These are phyloP conservation scores for Galerucella calmariensis DNA, from an alignment of 2,888 invertebrate genomes.

Conservation along the genomic window DNA sequence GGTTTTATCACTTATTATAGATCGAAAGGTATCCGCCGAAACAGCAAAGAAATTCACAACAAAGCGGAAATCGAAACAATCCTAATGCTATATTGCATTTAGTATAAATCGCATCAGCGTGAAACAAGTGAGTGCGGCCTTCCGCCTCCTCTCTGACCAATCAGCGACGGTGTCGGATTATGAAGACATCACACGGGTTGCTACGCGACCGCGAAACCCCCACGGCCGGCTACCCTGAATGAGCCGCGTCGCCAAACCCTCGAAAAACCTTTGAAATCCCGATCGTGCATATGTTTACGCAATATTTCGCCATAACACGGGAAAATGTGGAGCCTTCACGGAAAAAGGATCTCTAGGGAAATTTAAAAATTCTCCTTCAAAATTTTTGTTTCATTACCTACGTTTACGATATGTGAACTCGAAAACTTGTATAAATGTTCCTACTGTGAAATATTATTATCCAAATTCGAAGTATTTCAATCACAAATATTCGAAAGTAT, in stretches of 20 bases:
- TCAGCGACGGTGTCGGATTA: conserved; percentile 62
- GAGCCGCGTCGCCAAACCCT: conserved; percentile 49
- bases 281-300: conserved; percentile 47
- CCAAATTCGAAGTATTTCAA: too few relatives aligned
- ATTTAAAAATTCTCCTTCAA: conserved; percentile 28
- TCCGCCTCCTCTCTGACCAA: conserved; percentile 61
- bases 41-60: conserved; percentile 19
- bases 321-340: conserved; percentile 26
- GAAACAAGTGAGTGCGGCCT: conserved; percentile 59
- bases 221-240: conserved; percentile 47
- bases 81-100: conserved; percentile 52
- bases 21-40: conserved; percentile 5
- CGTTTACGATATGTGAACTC: background rate
- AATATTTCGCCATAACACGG: conserved; percentile 37
- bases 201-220: conserved; percentile 64
- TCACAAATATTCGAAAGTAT: too few relatives aligned
- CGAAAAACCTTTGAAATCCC: conserved; percentile 36
- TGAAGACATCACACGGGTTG: conserved; percentile 63
- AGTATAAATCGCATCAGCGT: conserved; percentile 60
- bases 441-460: background rate
- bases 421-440: background rate
- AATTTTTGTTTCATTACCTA: conserved; percentile 20
- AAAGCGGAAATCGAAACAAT: conserved; percentile 29
- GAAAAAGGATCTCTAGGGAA: conserved; percentile 30
- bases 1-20: background rate